Base-by-base conservation (phyloP, 1,140 invertebrate genomes). In the Chymomyza costata region DNA sequence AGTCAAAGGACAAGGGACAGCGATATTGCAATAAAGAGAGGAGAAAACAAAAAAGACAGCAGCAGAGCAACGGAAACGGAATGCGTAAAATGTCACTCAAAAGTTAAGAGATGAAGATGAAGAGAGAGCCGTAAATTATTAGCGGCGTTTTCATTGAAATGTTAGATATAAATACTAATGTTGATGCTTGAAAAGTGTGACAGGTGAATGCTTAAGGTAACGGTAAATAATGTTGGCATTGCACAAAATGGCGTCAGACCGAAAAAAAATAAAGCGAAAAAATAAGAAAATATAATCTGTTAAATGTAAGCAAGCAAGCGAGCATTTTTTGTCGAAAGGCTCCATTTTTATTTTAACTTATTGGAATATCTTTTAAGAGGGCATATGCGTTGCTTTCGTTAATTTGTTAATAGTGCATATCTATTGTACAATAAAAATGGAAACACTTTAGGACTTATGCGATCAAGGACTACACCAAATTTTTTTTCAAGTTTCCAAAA, bases 111-210 rank as follows among this genome's bases (percentile, higher is more conserved):
- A n/a, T n/a, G n/a, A n/a, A n/a, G n/a, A n/a, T n/a, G n/a, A n/a
- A 41, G 45, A 34, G 37, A 15, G 25, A 40, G 47, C 61, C 61
- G 69, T 67, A 78, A 78, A 78, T 80, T 78, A 78, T 68, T 55
- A 59, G 49, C 57, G 73, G 73, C 81, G 80, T 78, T 80, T 80
- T 52, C 51, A 78, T 80, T 78, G 73, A 63, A 73, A 53, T 59
- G n/a, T 71, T 65, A 69, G 51, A 50, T 37, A 55, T 57, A 25
- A 5, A 5, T 25, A 25, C n/a, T 66, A 76, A 78, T 66, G 62
- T 65, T 74, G 58, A 63, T 56, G 70, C 54, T 62, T 65, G 66
- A 49, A 55, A 25, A 3, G 21, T 8, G 21, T 8, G 21, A 5
- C 21, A 3, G 21, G 3, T 25, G 8, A 25, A 25, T 25, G 21